phyloP scores from a whole-genome alignment of 2,113 vertebrate species.

The Pelecanus crispus region DNA sequence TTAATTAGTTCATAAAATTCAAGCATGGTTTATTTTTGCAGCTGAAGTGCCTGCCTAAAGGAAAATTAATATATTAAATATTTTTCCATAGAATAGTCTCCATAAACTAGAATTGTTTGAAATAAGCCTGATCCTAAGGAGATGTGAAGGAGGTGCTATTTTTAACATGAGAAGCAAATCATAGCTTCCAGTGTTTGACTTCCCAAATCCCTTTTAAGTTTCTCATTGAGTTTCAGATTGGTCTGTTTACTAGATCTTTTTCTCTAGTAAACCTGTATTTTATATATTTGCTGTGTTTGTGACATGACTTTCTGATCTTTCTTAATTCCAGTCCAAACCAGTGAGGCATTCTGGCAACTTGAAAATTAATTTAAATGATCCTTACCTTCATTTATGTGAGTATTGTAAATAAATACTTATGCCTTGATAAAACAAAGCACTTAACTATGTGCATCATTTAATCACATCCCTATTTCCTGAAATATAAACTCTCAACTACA shows the following conservation, averaged over 20 bases:
- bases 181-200: conserved; percentile 68
- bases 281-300: not conserved
- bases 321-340: not conserved
- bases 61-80: conserved; percentile 36
- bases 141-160: conserved; percentile 55
- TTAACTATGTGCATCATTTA: not conserved
- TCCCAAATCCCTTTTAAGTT: conserved; percentile 69
- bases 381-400: not conserved
- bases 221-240: conserved; percentile 56
- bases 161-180: conserved; percentile 65
- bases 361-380: not conserved
- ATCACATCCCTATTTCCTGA: not conserved
- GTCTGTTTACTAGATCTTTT: conserved; percentile 68
- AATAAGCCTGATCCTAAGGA: conserved; percentile 44
- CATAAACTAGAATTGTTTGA: conserved; percentile 56
- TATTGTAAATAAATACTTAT: conserved; percentile 12
- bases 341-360: not conserved
- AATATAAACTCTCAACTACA: not conserved
- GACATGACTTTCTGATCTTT: not conserved
- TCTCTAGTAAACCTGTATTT: conserved; percentile 55
- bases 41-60: conserved; percentile 19
- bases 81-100: conserved; percentile 8
- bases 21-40: conserved; percentile 20
- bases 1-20: not conserved
- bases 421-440: not conserved